A percentile compares a stretch with the other conserved stretches of the same genome.
phyloP scores from a whole-genome alignment of 2,888 invertebrate genomes.

The Melinopterus prodromus region DNA sequence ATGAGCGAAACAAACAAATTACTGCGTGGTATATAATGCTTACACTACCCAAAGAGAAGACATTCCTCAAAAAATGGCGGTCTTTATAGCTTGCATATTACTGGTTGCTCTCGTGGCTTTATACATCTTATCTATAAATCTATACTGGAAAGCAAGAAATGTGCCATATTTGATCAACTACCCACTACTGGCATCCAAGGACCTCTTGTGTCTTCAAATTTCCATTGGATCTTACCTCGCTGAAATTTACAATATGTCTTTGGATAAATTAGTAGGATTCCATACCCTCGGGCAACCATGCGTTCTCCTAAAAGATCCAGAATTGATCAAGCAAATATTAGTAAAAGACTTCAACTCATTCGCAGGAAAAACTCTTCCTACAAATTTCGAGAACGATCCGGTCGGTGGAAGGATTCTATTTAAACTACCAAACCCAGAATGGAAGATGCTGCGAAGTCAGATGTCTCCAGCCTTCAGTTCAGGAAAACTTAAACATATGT shows the following conservation, averaged over 20 bases:
- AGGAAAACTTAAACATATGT: constrained; percentile 65
- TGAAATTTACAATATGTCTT: background rate
- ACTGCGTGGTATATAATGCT: too few species aligned
- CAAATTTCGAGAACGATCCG: constrained; percentile 57
- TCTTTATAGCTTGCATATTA: background rate
- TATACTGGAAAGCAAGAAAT: constrained; percentile 58
- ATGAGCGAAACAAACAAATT: too few species aligned
- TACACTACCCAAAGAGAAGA: too few species aligned
- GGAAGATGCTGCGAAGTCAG: constrained; percentile 63
- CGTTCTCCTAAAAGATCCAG: constrained; percentile 60
- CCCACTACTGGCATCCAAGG: background rate
- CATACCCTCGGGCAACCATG: constrained; percentile 50
- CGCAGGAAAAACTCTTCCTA: constrained; percentile 59
- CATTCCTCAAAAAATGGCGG: background rate
- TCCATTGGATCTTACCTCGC: background rate
- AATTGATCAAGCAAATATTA: constrained; percentile 60
- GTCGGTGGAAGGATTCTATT: background rate
- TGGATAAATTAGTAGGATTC: background rate
- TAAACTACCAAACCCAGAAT: constrained; percentile 54
- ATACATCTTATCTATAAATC: background rate
- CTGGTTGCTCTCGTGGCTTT: background rate
- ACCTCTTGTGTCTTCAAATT: background rate
- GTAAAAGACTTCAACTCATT: constrained; percentile 63
- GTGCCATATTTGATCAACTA: constrained; percentile 51
- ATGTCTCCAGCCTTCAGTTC: constrained; percentile 65